Conservation (phyloP, 1,140 invertebrate genomes). For the Apis cerana region DNA sequence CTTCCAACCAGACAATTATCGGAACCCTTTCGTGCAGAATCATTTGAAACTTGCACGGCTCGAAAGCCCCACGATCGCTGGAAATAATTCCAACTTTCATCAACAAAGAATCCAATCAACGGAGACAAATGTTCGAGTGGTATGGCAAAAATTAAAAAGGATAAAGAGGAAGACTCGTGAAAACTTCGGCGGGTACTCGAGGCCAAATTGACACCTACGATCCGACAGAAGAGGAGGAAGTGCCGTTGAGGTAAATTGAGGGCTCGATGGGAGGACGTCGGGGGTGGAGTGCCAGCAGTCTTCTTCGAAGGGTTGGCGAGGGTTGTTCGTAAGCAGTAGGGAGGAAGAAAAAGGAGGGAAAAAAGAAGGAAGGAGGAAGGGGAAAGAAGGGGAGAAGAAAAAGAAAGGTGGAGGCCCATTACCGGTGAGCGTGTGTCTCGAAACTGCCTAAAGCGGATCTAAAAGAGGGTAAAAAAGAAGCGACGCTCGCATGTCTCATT, state of each 20-base stretch:
- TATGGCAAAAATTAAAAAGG: slow-evolving; percentile 54
- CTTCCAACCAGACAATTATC: slow-evolving; percentile 29
- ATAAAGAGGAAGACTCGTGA: slow-evolving; percentile 51
- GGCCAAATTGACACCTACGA: slow-evolving; percentile 76
- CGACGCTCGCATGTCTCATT: slow-evolving; percentile 78
- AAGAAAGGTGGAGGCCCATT: slow-evolving; percentile 65
- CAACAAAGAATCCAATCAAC: slow-evolving; percentile 51
- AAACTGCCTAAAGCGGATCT: slow-evolving; percentile 64
- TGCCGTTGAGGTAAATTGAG: slow-evolving; percentile 73
- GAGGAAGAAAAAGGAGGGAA: slow-evolving; percentile 30
- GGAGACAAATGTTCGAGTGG: slow-evolving; percentile 49
- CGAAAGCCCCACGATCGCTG: slow-evolving; percentile 1
- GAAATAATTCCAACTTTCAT: slow-evolving; percentile 26
- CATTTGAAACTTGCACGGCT: not conserved
- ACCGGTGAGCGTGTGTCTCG: slow-evolving; percentile 71
- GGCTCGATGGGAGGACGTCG: slow-evolving; percentile 56
- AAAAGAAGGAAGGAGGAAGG: not conserved
- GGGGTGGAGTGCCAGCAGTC: slow-evolving; percentile 36
- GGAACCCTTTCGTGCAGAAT: slow-evolving; percentile 20
- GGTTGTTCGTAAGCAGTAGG: slow-evolving; percentile 43
- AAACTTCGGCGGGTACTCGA: slow-evolving; percentile 51
- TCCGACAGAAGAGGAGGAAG: slow-evolving; percentile 56
- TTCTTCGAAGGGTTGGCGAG: slow-evolving; percentile 57
- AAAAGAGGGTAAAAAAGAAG: slow-evolving; percentile 64
- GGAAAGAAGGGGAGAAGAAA: slow-evolving; percentile 28